Conservation (phyloP, 2,113 vertebrate species). For the Trogon melanurus region DNA sequence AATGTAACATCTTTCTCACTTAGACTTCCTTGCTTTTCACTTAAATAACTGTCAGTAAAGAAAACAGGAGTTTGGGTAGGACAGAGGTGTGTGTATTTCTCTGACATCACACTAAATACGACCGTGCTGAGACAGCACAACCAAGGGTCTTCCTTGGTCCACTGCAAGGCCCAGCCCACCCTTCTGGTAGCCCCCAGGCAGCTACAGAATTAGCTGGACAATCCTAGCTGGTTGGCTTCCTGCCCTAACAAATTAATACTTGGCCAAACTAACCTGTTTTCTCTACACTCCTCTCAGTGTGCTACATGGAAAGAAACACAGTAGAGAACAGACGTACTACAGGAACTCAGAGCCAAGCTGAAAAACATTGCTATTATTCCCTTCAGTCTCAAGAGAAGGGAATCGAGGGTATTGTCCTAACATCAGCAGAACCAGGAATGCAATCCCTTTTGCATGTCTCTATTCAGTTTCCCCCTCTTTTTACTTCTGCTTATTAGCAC, state of each 20-base stretch:
- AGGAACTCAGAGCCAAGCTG: background rate
- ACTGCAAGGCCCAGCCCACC: background rate
- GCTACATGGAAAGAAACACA: background rate
- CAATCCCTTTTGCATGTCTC: background rate
- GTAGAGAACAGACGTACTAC: background rate
- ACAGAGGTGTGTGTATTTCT: background rate
- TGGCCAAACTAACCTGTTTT: background rate
- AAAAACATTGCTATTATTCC: background rate
- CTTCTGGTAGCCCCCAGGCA: background rate
- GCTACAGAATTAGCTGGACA: background rate
- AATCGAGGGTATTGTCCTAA: background rate
- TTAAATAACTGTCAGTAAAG: background rate
- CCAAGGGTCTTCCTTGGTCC: background rate
- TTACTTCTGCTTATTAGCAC: background rate
- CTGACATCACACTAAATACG: background rate
- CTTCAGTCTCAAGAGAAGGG: background rate
- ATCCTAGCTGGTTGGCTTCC: background rate
- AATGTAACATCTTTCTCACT: background rate
- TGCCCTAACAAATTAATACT: background rate
- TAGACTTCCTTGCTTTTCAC: background rate
- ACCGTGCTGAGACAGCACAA: background rate
- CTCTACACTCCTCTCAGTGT: background rate
- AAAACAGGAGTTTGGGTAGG: background rate
- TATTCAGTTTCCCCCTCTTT: background rate
- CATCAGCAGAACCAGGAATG: background rate